phyloP scores from a whole-genome alignment of 1,140 invertebrate species.

The Drosophila littoralis region DNA sequence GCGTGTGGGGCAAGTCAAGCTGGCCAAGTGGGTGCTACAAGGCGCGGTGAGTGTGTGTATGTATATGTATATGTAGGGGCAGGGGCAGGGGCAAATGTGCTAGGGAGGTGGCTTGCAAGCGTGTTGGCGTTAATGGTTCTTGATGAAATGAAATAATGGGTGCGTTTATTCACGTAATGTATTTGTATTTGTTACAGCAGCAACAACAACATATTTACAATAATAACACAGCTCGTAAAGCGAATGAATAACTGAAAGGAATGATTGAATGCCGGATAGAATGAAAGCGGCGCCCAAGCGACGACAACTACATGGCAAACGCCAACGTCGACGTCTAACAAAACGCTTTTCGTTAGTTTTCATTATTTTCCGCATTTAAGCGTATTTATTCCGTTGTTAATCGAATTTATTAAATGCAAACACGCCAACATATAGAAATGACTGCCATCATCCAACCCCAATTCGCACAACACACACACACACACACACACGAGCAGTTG shows the following conservation, averaged over 20 bases:
- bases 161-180: slow-evolving; percentile 83
- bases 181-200: slow-evolving; percentile 81
- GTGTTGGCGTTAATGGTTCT: slow-evolving; percentile 83
- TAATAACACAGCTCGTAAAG: slow-evolving; percentile 82
- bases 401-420: slow-evolving; percentile 83
- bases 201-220: slow-evolving; percentile 71
- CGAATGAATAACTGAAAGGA: slow-evolving; percentile 75
- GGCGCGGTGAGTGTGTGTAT: slow-evolving; percentile 50
- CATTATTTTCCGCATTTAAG: slow-evolving; percentile 83
- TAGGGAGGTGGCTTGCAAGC: slow-evolving; percentile 49
- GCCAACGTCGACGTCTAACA: slow-evolving; percentile 57
- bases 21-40: slow-evolving; percentile 61
- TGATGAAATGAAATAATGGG: slow-evolving; percentile 83
- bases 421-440: slow-evolving; percentile 67
- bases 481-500: slow-evolving; percentile 1
- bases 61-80: slow-evolving; percentile 4
- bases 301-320: slow-evolving; percentile 32
- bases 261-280: slow-evolving; percentile 77
- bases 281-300: slow-evolving; percentile 72
- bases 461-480: slow-evolving; percentile 3
- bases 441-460: slow-evolving; percentile 23
- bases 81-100: neutral
- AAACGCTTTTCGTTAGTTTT: slow-evolving; percentile 83
- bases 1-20: slow-evolving; percentile 34
- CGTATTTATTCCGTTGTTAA: slow-evolving; percentile 83